These are phyloP conservation scores for Eueremaeus valkanovi DNA, from an alignment of 2,888 invertebrate species.

Conservation along the genomic window DNA sequence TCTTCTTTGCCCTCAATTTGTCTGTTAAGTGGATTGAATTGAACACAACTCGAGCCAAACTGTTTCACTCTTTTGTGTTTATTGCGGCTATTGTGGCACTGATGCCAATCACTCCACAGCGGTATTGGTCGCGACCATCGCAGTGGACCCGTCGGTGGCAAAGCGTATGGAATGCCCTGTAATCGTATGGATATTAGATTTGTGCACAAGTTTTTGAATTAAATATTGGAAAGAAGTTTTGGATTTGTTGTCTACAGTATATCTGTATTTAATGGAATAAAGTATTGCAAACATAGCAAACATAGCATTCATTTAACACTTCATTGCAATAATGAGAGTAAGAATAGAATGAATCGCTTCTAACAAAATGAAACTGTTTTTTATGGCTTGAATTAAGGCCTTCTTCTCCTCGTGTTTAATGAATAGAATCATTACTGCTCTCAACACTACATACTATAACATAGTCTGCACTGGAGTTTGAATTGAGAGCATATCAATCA, in stretches of 20 bases:
- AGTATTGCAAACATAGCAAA: neutral
- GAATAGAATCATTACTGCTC: neutral
- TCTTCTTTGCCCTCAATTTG: conserved; percentile 49
- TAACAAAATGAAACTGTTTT: neutral
- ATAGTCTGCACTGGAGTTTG: neutral
- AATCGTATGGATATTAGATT: too few species aligned
- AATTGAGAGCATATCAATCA: conserved; percentile 18
- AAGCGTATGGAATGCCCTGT: conserved; percentile 46
- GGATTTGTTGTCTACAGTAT: too few species aligned
- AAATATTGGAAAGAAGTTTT: too few species aligned
- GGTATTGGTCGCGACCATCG: conserved; percentile 46
- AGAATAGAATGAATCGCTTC: neutral
- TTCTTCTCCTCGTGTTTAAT: neutral
- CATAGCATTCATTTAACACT: neutral
- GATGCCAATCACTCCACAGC: conserved; percentile 42
- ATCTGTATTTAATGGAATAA: neutral
- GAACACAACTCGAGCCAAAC: conserved; percentile 44
- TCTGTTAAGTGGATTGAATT: conserved; percentile 43
- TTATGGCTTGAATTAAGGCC: neutral
- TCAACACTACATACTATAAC: too few species aligned
- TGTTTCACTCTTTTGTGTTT: conserved; percentile 41
- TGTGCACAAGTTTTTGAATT: too few species aligned
- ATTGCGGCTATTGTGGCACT: conserved; percentile 34
- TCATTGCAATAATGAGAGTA: neutral
- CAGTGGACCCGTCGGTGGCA: conserved; percentile 43